Evolutionary conservation across 2,888 invertebrate genomes (phyloP), one percentile per base, ranked within the genome.

Genomic region (Oscheius onirici): DNA sequence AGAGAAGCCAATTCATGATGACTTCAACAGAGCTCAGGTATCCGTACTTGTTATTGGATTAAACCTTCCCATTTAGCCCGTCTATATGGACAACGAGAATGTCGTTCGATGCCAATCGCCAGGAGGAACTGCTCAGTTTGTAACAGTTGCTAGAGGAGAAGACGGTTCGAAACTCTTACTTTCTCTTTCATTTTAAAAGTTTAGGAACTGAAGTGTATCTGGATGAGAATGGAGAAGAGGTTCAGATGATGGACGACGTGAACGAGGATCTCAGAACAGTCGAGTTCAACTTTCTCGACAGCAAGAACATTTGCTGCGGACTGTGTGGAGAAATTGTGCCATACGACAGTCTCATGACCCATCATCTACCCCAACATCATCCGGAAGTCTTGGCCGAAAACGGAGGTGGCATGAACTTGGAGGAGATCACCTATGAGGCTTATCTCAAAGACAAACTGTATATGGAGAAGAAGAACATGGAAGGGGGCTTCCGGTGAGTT

Each of bases 281-380:
- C 67, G 82, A 82, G 54, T 84, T 84, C 80, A 84, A 81, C 63
- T 84, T 82, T 60, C 76, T 82, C 26, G 81, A 83, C 71, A 76
- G 66, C 11, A 76, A 79, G 65, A 76, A 86, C 69, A 76, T 87
- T 55, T 81, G 85, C 69, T 87, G 87, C 57, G 87, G 86, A 0
- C 70, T 87, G 28, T 87, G 87, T 63, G 85, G 86, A 11, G 86
- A 85, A 55, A 81, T 87, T 34, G 84, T 86, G 20, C 79, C 78
- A 24, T 86, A 86, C 55, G 83, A 84, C 26, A 67, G 51, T 2
- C 73, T 87, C 17, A 70, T 85, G 63, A 69, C 57, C 41, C 83
- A 83, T 11, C 87, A 87, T 70, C 71, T 87, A 8, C 85, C 85
- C 10, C 75, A 66, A 51, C 68, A 73, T 28, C 87, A 87, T 74